A percentile compares a stretch with the other conserved stretches of the same genome.
Evolutionary conservation across 2,797 vertebrate genomes (phyloP).

Genomic region (Dermochelys coriacea): DNA sequence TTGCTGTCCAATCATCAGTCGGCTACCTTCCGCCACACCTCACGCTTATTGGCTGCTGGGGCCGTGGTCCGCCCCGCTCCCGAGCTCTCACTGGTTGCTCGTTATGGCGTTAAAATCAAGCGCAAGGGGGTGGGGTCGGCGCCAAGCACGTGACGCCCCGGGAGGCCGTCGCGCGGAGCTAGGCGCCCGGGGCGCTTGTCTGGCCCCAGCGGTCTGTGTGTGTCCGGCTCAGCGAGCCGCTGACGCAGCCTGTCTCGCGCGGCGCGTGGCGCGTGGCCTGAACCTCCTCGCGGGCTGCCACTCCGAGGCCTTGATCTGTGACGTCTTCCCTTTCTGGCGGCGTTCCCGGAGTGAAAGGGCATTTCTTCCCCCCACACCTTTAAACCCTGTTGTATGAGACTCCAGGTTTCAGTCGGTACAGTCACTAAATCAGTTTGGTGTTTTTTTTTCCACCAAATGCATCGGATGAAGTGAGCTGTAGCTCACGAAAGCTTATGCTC

Average conservation of each 20-base stretch:
- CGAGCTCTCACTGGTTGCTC: neutral
- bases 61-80: neutral
- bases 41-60: neutral
- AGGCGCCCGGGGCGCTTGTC: too few relatives aligned
- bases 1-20: neutral
- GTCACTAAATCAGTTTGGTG: neutral
- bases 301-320: neutral
- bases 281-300: neutral
- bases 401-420: neutral
- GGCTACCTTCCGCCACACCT: neutral
- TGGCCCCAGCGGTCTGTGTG: neutral
- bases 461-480: too few relatives aligned
- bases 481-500: too few relatives aligned
- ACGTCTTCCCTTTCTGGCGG: neutral
- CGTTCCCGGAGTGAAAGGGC: neutral
- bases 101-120: neutral
- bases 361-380: too few relatives aligned
- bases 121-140: neutral
- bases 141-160: fast-evolving
- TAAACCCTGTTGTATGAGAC: too few relatives aligned
- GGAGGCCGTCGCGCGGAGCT: too few relatives aligned
- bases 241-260: neutral
- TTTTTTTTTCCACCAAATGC: too few relatives aligned
- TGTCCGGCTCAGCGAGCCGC: too few relatives aligned
- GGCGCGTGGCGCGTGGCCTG: too few relatives aligned